Conservation (phyloP, 2,888 invertebrate genomes). For the Apotomis betuletana region DNA sequence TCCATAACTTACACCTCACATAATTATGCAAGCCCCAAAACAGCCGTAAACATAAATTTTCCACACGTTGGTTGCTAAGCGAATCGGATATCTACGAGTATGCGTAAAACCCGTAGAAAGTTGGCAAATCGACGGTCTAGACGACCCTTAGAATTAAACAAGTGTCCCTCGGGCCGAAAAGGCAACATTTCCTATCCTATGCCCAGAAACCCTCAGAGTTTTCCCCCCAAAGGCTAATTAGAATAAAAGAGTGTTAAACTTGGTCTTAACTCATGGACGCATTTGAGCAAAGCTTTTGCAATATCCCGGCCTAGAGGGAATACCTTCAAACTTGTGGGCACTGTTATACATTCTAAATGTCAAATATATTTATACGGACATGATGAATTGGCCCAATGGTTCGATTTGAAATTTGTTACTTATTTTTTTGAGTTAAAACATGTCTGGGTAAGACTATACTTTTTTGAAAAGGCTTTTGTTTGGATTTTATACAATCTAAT, state of each 20-base stretch:
- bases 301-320: conserved; percentile 50
- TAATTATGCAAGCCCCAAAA: conserved; percentile 19
- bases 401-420: conserved; percentile 15
- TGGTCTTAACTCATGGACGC: conserved; percentile 64
- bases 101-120: conserved; percentile 22
- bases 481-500: conserved; percentile 1
- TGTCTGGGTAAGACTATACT: not conserved
- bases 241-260: conserved; percentile 79
- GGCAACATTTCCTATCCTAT: conserved; percentile 57
- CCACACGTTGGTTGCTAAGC: conserved; percentile 1
- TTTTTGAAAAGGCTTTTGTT: conserved; percentile 2
- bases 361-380: conserved; percentile 31
- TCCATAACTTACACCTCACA: conserved; percentile 4
- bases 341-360: conserved; percentile 29
- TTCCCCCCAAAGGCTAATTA: conserved; percentile 70
- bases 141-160: conserved; percentile 62
- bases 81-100: conserved; percentile 23
- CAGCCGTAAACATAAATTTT: conserved; percentile 16
- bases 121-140: conserved; percentile 44
- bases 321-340: conserved; percentile 47
- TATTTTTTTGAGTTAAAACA: conserved; percentile 23
- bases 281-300: conserved; percentile 58
- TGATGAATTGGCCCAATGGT: conserved; percentile 19
- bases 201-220: conserved; percentile 59
- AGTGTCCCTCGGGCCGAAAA: conserved; percentile 57